These are phyloP conservation scores for Thunnus albacares DNA, from an alignment of 2,797 vertebrate species.

Conservation along the genomic window DNA sequence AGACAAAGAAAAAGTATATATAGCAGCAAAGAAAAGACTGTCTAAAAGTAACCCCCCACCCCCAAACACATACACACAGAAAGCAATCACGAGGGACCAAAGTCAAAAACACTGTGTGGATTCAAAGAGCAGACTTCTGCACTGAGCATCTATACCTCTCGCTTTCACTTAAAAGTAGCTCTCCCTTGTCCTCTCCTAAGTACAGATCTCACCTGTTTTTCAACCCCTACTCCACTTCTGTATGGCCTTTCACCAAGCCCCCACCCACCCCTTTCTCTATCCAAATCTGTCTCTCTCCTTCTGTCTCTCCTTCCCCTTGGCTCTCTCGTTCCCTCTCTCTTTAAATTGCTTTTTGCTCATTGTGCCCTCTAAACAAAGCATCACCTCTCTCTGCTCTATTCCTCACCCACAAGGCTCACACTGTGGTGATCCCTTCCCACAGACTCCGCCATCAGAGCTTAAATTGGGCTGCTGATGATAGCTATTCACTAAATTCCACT, in stretches of 20 bases:
- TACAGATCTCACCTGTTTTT: conserved; percentile 64
- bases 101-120: conserved; percentile 43
- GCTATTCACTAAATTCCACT: conserved; percentile 44
- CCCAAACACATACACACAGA: conserved; percentile 11
- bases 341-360: conserved; percentile 38
- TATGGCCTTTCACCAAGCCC: conserved; percentile 52
- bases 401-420: conserved; percentile 18
- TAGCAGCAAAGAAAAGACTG: conserved; percentile 8
- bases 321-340: conserved; percentile 40
- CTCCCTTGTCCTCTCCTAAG: conserved; percentile 57
- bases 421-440: conserved; percentile 42
- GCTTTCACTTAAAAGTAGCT: conserved; percentile 52
- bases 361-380: conserved; percentile 61
- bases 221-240: conserved; percentile 40
- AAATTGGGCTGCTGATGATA: conserved; percentile 59
- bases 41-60: conserved; percentile 3
- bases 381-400: conserved; percentile 7
- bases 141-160: conserved; percentile 37
- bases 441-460: conserved; percentile 44
- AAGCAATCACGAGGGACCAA: conserved; percentile 27
- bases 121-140: conserved; percentile 60
- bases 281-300: conserved; percentile 8
- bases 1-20: conserved; percentile 9
- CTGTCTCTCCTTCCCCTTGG: conserved; percentile 1
- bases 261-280: conserved; percentile 11